Conservation (phyloP, 2,797 vertebrate genomes). For the Sternotherus odoratus region DNA sequence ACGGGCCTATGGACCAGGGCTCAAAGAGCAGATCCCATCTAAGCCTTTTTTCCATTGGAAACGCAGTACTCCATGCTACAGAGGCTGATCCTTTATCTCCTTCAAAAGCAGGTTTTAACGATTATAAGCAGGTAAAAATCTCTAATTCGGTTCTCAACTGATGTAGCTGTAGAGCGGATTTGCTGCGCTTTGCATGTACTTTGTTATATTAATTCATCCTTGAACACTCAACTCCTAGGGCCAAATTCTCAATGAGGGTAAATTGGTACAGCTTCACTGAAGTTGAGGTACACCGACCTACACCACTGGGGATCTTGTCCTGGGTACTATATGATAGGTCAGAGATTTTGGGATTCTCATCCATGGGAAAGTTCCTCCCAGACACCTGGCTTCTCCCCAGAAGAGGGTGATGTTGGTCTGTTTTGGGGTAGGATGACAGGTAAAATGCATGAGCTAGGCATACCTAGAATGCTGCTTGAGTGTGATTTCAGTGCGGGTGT, state of each 20-base stretch:
- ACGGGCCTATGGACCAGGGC: neutral
- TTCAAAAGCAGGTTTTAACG: neutral
- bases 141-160: neutral
- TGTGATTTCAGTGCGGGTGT: neutral
- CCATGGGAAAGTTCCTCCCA: neutral
- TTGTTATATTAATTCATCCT: neutral
- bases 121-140: neutral
- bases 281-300: neutral
- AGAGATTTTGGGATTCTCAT: constrained; percentile 40
- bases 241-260: constrained; percentile 9
- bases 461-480: accelerated
- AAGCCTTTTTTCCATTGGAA: neutral
- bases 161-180: neutral
- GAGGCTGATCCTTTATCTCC: neutral
- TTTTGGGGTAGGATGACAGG: accelerated
- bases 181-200: neutral
- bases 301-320: neutral
- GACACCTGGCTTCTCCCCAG: neutral
- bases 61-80: neutral
- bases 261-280: constrained; percentile 22
- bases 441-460: neutral
- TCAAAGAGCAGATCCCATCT: neutral
- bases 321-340: neutral
- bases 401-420: neutral
- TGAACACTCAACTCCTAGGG: neutral